Conservation (phyloP, 2,797 vertebrate genomes). For the Darevskia nairensis region DNA sequence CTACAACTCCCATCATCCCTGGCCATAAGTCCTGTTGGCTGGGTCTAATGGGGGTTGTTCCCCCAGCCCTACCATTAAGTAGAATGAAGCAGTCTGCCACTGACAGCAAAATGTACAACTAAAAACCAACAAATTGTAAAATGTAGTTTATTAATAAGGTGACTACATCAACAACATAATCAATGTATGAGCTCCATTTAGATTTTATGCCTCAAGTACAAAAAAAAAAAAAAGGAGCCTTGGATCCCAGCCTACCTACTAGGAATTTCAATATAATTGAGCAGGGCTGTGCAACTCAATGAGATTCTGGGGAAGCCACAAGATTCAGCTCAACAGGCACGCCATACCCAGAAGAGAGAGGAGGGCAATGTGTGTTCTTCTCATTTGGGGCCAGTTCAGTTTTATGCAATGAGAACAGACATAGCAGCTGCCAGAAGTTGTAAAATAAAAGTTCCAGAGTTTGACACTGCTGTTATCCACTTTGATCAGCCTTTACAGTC, state of each 20-base stretch:
- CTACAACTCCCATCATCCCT: no score
- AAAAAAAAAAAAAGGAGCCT: not conserved
- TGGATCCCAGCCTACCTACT: no score
- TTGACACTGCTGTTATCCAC: not conserved
- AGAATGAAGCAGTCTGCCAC: not conserved
- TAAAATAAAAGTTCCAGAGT: conserved; percentile 3
- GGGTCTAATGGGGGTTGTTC: no score
- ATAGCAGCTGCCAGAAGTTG: not conserved
- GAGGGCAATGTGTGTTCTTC: not conserved
- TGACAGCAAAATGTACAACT: not conserved
- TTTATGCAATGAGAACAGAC: not conserved
- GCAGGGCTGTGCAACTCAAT: not conserved
- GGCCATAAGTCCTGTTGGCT: no score
- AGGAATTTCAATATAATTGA: not conserved
- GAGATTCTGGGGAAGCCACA: not conserved
- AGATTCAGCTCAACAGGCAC: not conserved
- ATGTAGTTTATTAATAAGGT: not conserved
- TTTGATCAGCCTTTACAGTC: not conserved
- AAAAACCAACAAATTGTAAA: not conserved
- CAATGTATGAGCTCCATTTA: not conserved
- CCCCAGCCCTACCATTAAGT: not conserved
- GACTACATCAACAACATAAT: not conserved
- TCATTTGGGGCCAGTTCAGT: not conserved
- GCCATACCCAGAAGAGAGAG: not conserved
- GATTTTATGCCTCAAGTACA: not conserved